Evolutionary conservation across 2,888 invertebrate genomes (phyloP).

Genomic region (Athetis lepigone): DNA sequence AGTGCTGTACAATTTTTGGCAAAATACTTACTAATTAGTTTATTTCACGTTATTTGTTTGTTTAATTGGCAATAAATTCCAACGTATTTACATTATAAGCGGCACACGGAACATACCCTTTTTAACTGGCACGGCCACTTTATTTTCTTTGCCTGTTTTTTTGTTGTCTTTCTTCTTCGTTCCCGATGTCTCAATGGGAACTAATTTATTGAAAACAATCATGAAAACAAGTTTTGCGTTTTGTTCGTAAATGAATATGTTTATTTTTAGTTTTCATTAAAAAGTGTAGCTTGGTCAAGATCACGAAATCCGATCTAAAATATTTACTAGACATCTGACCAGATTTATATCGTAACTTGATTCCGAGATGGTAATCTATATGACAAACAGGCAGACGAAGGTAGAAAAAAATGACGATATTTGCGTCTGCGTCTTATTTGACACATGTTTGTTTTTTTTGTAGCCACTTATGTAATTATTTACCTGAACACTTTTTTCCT

Average conservation of each 20-base stretch:
- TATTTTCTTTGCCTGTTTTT: slow-evolving; percentile 85
- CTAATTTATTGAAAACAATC: slow-evolving; percentile 70
- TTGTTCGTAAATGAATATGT: background rate
- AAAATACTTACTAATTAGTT: slow-evolving; percentile 47
- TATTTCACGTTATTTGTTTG: slow-evolving; percentile 25
- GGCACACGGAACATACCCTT: slow-evolving; percentile 84
- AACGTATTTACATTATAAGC: slow-evolving; percentile 63
- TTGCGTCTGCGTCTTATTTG: background rate
- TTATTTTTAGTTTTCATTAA: background rate
- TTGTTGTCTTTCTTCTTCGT: slow-evolving; percentile 84
- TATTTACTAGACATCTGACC: slow-evolving; percentile 18
- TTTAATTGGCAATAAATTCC: slow-evolving; percentile 43
- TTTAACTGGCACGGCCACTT: slow-evolving; percentile 77
- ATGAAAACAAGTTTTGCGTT: slow-evolving; percentile 18
- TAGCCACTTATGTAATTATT: slow-evolving; percentile 11
- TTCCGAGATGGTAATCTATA: slow-evolving; percentile 18
- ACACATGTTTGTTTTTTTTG: slow-evolving; percentile 4
- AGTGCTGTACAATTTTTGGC: slow-evolving; percentile 54
- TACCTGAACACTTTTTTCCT: slow-evolving; percentile 88
- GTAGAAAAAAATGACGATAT: background rate
- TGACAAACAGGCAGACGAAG: slow-evolving; percentile 9
- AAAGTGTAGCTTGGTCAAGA: background rate
- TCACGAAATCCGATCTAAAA: slow-evolving; percentile 2
- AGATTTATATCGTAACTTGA: slow-evolving; percentile 11
- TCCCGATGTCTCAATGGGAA: slow-evolving; percentile 75